Base-by-base conservation (phyloP, 2,888 invertebrate species). In the Drosophila setosimentum region DNA sequence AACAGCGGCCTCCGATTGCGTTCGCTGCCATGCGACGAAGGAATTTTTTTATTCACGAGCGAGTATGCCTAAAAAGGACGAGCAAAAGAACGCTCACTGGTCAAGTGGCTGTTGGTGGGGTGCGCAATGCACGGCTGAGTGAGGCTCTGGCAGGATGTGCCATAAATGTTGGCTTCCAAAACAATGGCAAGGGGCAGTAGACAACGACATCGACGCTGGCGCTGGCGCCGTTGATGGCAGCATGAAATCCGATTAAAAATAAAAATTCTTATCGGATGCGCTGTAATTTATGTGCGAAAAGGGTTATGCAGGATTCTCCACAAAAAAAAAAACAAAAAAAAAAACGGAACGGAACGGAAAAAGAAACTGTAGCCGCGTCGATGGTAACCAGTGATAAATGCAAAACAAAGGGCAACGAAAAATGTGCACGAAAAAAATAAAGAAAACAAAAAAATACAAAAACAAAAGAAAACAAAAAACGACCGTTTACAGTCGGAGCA, bases 221-320 rank as follows among this genome's bases (percentile, higher is more conserved):
- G 78, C 74, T 79, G 90, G 78, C 89, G 85, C 83, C 90, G 86
- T 73, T 83, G 87, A 88, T 79, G 87, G 87, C 79, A 88, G 73
- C 89, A 90, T 86, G 89, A 91, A 91, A 91, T 91, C 90, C 91
- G 91, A 91, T 91, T 91, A 91, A 91, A 91, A 91, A 88, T 90
- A 91, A 86, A 91, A 91, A 91, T 83, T 82, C 91, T 91, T 91
- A 91, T 91, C 91, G 91, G 91, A 91, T 90, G 90, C 82, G 76
- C 80, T 82, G 91, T 90, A 91, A 91, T 91, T 91, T 91, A 91
- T 91, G 91, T 90, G 89, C 87, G 88, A 90, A 91, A 91, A 91
- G 91, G 91, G 91, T 91, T 87, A 83, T 86, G 84, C 82, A 80
- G 76, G 62, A 81, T 54, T 45, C 64, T 42, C 57, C 7, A 29